These are phyloP conservation scores for Megaceryle alcyon DNA, from an alignment of 2,797 vertebrate species.

Conservation along the genomic window DNA sequence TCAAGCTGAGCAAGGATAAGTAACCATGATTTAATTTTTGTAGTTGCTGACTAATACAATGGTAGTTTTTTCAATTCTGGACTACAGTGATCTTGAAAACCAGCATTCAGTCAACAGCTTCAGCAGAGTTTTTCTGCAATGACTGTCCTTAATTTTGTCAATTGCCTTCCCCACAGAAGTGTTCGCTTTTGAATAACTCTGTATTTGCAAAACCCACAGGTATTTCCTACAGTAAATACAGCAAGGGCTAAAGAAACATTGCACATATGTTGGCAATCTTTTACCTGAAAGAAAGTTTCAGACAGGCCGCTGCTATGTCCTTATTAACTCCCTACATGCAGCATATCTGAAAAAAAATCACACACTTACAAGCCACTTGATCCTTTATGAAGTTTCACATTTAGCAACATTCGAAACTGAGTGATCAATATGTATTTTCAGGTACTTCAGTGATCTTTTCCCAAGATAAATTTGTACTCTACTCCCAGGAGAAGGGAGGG, in stretches of 20 bases:
- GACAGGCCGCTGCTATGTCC: neutral
- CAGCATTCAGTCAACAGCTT: neutral
- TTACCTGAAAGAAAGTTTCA: neutral
- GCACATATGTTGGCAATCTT: neutral
- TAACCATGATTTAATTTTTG: neutral
- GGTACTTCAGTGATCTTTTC: neutral
- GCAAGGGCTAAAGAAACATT: neutral
- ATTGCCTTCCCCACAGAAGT: neutral
- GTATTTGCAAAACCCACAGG: neutral
- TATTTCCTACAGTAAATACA: conserved; percentile 1
- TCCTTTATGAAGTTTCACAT: neutral
- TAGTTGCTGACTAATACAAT: neutral
- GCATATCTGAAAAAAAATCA: neutral
- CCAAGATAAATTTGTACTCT: neutral
- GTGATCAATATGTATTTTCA: accelerated
- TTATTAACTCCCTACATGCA: neutral
- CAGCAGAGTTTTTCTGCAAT: neutral
- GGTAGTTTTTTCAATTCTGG: neutral
- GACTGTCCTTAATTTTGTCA: neutral
- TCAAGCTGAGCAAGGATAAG: neutral
- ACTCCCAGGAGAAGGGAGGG: neutral
- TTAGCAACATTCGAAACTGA: neutral
- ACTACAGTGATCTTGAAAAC: neutral
- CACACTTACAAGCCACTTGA: accelerated
- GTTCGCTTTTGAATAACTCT: conserved; percentile 7